Percentiles rank a stretch among this genome's conserved stretches.
Conservation (phyloP, 2,888 invertebrate species). For the Acanthosepion lycidas region DNA sequence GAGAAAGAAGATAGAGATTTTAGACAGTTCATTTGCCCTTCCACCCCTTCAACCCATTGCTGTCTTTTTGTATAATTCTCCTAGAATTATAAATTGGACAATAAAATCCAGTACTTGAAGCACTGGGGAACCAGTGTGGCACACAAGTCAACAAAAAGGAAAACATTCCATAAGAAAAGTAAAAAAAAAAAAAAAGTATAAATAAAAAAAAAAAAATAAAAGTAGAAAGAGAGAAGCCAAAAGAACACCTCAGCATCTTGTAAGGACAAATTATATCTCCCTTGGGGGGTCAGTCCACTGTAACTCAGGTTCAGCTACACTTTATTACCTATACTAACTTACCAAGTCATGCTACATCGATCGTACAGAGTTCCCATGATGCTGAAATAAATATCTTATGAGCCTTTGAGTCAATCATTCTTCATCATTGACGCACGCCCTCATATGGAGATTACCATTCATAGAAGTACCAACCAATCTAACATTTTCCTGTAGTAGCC, state of each 20-base stretch:
- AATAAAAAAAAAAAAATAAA: neutral
- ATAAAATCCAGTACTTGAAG: neutral
- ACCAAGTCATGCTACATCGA: neutral
- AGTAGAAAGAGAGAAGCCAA: neutral
- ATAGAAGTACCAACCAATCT: neutral
- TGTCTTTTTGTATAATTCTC: constrained; percentile 12
- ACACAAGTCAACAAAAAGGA: neutral
- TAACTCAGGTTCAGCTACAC: neutral
- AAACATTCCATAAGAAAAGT: neutral
- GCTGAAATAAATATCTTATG: constrained; percentile 33
- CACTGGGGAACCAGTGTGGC: neutral
- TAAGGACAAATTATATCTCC: constrained; percentile 22
- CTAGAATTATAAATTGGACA: constrained; percentile 33
- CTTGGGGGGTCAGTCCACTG: neutral
- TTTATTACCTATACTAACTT: constrained; percentile 33
- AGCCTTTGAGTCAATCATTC: constrained; percentile 23
- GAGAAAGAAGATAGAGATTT: neutral
- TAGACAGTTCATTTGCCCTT: neutral
- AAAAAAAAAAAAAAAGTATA: too few species aligned
- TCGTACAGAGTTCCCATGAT: constrained; percentile 33
- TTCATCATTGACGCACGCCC: constrained; percentile 13
- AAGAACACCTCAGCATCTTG: constrained; percentile 21
- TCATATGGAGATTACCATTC: constrained; percentile 8
- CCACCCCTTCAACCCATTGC: neutral
- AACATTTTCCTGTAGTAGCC: neutral